These are phyloP conservation scores for Drosophila pegasa DNA, from an alignment of 2,888 invertebrate genomes.

Conservation along the genomic window DNA sequence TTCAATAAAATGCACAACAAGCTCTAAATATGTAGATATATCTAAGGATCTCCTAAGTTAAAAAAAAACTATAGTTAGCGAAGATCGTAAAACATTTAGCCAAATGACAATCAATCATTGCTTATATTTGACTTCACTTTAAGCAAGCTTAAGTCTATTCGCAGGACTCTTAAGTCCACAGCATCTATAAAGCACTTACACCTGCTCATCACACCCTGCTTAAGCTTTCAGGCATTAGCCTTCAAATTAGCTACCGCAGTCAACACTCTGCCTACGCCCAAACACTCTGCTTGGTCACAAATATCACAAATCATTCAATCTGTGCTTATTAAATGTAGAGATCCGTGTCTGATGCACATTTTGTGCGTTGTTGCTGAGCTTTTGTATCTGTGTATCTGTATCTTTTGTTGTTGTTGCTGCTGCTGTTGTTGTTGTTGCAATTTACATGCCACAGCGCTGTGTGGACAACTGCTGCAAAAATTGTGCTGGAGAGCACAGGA, in stretches of 20 bases:
- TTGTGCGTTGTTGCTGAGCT: constrained; percentile 27
- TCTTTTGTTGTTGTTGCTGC: constrained; percentile 26
- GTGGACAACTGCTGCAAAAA: constrained; percentile 58
- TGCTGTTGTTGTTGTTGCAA: constrained; percentile 48
- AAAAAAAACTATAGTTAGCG: too few relatives aligned
- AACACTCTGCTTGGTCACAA: background rate
- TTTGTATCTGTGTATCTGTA: constrained; percentile 39
- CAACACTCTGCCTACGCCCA: background rate
- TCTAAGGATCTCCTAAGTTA: too few relatives aligned
- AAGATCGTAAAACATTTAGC: too few relatives aligned
- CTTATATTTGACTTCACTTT: too few relatives aligned
- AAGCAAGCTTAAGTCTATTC: too few relatives aligned
- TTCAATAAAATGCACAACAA: too few relatives aligned
- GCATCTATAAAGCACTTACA: too few relatives aligned
- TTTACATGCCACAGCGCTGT: constrained; percentile 49
- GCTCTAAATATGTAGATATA: too few relatives aligned
- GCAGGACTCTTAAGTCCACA: too few relatives aligned
- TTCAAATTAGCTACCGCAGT: constrained; percentile 1
- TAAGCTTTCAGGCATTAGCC: too few relatives aligned
- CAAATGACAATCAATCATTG: too few relatives aligned
- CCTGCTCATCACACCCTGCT: too few relatives aligned
- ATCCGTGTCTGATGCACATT: constrained; percentile 18
- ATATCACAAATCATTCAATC: constrained; percentile 23
- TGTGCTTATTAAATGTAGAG: constrained; percentile 35
- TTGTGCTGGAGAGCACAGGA: constrained; percentile 70